A percentile compares a stretch with the other conserved stretches of the same genome.
Conservation (phyloP, 2,113 vertebrate species). For the Bagarius yarrelli region DNA sequence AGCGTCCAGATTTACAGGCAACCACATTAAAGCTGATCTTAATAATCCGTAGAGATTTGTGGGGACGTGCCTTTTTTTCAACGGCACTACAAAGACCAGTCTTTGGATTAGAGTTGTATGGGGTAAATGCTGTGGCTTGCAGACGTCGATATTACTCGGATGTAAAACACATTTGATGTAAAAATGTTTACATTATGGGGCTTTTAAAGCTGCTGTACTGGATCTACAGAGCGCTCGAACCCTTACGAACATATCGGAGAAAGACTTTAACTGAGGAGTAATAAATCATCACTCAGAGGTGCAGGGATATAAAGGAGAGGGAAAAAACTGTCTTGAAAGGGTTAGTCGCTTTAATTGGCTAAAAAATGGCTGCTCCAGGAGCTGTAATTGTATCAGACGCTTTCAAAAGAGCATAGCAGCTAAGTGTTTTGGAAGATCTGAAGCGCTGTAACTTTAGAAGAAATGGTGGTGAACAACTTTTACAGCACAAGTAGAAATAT, state of each 20-base stretch:
- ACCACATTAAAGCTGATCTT: neutral
- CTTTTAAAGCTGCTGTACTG: conserved; percentile 42
- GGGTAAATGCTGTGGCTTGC: neutral
- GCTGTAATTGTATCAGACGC: neutral
- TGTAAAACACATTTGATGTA: conserved; percentile 15
- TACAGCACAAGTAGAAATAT: too few species aligned
- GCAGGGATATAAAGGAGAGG: neutral
- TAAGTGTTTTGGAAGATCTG: neutral
- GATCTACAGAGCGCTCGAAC: conserved; percentile 25
- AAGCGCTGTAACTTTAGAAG: neutral
- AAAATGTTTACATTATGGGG: conserved; percentile 38
- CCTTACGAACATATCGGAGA: conserved; percentile 7
- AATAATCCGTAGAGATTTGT: neutral
- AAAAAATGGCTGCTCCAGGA: neutral
- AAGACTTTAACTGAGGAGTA: conserved; percentile 9
- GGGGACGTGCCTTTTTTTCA: neutral
- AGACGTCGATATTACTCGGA: conserved; percentile 21
- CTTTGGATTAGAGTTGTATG: neutral
- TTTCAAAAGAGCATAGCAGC: neutral
- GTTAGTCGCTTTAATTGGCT: neutral
- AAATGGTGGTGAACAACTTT: too few species aligned
- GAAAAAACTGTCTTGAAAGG: too few species aligned
- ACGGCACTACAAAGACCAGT: neutral
- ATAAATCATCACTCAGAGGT: neutral
- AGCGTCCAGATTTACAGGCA: neutral